A percentile compares a stretch with the other conserved stretches of the same genome.
These are phyloP conservation scores for Sebastes diaconus DNA, from an alignment of 2,797 vertebrate species.

Conservation along the genomic window DNA sequence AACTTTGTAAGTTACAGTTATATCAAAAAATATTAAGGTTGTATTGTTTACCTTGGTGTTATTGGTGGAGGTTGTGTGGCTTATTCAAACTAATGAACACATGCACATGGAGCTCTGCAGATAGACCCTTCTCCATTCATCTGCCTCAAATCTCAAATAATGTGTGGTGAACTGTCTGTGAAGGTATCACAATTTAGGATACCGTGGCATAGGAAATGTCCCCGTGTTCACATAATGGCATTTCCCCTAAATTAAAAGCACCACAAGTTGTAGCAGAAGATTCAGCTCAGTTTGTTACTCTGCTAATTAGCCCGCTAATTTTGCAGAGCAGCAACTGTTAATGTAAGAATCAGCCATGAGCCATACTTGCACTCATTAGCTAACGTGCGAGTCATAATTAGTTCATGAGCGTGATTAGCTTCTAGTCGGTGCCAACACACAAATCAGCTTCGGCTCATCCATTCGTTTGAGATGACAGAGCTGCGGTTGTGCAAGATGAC, in stretches of 20 bases:
- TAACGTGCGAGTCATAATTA: background rate
- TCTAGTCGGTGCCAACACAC: background rate
- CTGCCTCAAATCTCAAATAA: background rate
- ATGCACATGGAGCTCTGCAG: too few species aligned
- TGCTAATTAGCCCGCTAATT: background rate
- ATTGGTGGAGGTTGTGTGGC: background rate
- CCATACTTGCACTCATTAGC: background rate
- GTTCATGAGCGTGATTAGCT: background rate
- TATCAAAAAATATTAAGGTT: rapidly evolving
- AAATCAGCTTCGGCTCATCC: slow-evolving; percentile 17
- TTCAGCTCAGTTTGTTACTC: background rate
- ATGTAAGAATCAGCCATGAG: background rate
- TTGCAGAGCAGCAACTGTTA: background rate
- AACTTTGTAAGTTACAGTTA: background rate
- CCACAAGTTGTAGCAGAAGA: background rate
- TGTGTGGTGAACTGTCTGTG: background rate
- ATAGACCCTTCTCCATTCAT: rapidly evolving
- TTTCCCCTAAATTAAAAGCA: background rate
- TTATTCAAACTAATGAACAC: background rate
- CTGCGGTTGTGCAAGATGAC: slow-evolving; percentile 6
- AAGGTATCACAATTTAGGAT: background rate
- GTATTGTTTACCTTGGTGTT: background rate
- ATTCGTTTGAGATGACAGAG: background rate
- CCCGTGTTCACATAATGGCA: background rate
- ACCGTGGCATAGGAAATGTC: rapidly evolving